A percentile compares a stretch with the other conserved stretches of the same genome.
Conservation (phyloP, 2,888 invertebrate species). For the Trichogramma evanescens region DNA sequence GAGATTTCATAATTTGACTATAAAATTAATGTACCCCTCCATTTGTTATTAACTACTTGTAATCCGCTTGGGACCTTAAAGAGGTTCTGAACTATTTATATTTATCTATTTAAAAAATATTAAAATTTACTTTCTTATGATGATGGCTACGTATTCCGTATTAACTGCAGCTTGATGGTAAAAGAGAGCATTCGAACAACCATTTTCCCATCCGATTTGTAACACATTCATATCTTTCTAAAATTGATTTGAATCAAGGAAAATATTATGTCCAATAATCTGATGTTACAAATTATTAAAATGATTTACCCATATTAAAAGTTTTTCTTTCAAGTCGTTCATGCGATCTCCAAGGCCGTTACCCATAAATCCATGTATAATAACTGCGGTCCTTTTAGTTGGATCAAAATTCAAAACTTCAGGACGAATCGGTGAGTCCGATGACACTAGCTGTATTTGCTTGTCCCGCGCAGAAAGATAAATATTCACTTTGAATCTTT, state of each 20-base stretch:
- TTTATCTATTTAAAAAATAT: not conserved
- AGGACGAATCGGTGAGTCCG: not conserved
- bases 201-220: conserved; percentile 59
- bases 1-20: too few species aligned
- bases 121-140: conserved; percentile 5
- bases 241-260: not conserved
- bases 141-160: conserved; percentile 49
- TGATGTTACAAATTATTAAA: not conserved
- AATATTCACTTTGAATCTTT: not conserved
- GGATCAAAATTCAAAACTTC: conserved; percentile 48
- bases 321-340: conserved; percentile 52
- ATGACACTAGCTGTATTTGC: not conserved
- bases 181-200: conserved; percentile 53
- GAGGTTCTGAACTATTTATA: not conserved
- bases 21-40: too few species aligned
- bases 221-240: conserved; percentile 59
- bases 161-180: conserved; percentile 58
- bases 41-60: too few species aligned
- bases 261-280: not conserved
- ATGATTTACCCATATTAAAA: conserved; percentile 51
- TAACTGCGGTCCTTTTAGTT: conserved; percentile 51
- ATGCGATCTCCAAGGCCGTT: conserved; percentile 57
- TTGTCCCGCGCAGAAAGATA: not conserved
- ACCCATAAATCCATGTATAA: conserved; percentile 60
- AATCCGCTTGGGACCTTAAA: too few species aligned